Evolutionary conservation across 2,888 invertebrate species (phyloP), one percentile per base, ranked within the genome.

Genomic region (Nudaria mundana): DNA sequence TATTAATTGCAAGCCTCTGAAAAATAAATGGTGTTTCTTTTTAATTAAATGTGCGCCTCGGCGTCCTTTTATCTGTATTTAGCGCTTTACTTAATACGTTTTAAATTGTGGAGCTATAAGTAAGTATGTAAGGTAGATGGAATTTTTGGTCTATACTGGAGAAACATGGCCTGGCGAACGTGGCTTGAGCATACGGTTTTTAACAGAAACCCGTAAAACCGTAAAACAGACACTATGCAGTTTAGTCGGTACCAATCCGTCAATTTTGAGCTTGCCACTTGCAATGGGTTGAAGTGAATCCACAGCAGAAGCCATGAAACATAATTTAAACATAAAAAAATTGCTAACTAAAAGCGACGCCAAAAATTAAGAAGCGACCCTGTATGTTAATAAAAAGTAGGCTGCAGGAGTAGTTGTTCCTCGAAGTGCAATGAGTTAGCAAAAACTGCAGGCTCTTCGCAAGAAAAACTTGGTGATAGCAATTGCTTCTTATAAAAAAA

Each of bases 1-100:
- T 57, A 64, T 64, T 59, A 57, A 64, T 62, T 56, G 54, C 52
- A 48, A 40, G 52, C 56, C 52, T 32, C 37, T 33, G 52, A 41
- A 46, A 30, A 43, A 30, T 46, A 51, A 56, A 59, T 44, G 42
- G 37, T 45, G 56, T 52, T 52, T 60, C 44, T 48, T 59, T 58
- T 55, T 56, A 56, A 56, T 56, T 59, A 59, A 56, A 55, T 40
- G 36, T 37, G 34, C 37, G 43, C n/a, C 38, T 40, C 44, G 40
- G 35, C 44, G 34, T 47, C 23, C 13, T 31, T 32, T 37, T 37
- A 26, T 29, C 37, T 54, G 34, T 39, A 20, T 14, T 24, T 11
- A 24, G 12, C 14, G 15, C 3, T 3, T 4, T 20, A 5, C 10
- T 2, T 2, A n/a, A 12, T 11, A n/a, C n/a, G n/a, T n/a, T n/a